Percentiles rank a stretch among this genome's conserved stretches.
Evolutionary conservation across 2,888 invertebrate genomes (phyloP).

Genomic region (Drosophila anomalata): DNA sequence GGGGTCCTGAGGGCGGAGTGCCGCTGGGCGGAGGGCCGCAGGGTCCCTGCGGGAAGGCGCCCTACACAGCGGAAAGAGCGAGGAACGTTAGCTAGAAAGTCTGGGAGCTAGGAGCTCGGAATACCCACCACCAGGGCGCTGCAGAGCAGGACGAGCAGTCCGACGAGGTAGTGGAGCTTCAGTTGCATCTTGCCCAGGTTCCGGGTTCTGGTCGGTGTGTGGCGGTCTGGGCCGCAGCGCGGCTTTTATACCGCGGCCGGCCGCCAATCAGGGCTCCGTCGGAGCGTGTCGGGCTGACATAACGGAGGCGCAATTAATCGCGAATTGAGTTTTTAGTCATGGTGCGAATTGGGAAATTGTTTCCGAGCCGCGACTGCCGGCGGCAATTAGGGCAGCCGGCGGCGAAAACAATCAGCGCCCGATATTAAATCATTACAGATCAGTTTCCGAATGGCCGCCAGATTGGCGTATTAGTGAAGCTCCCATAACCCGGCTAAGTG

Average conservation of each 20-base stretch:
- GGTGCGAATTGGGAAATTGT: constrained; percentile 39
- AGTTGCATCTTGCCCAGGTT: constrained; percentile 29
- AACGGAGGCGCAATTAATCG: constrained; percentile 17
- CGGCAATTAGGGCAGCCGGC: constrained; percentile 6
- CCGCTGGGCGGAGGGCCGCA: constrained; percentile 58
- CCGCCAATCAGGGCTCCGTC: neutral
- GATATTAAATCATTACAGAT: constrained; percentile 44
- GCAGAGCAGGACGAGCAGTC: constrained; percentile 32
- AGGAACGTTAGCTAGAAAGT: neutral
- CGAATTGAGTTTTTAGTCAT: constrained; percentile 25
- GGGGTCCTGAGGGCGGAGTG: constrained; percentile 53
- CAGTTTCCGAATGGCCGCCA: constrained; percentile 15
- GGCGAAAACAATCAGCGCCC: neutral
- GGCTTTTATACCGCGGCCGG: constrained; percentile 8
- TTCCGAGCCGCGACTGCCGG: neutral
- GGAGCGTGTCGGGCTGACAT: constrained; percentile 34
- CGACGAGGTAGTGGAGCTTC: constrained; percentile 29
- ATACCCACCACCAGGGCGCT: constrained; percentile 53
- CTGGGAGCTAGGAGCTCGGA: neutral
- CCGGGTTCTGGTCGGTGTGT: constrained; percentile 15
- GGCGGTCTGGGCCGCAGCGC: neutral
- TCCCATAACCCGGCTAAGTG: neutral
- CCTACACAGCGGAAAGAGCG: constrained; percentile 14
- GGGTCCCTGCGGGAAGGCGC: constrained; percentile 56
- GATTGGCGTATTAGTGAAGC: constrained; percentile 10